These are phyloP conservation scores for Spizella passerina DNA, from an alignment of 2,797 vertebrate species.

Conservation along the genomic window DNA sequence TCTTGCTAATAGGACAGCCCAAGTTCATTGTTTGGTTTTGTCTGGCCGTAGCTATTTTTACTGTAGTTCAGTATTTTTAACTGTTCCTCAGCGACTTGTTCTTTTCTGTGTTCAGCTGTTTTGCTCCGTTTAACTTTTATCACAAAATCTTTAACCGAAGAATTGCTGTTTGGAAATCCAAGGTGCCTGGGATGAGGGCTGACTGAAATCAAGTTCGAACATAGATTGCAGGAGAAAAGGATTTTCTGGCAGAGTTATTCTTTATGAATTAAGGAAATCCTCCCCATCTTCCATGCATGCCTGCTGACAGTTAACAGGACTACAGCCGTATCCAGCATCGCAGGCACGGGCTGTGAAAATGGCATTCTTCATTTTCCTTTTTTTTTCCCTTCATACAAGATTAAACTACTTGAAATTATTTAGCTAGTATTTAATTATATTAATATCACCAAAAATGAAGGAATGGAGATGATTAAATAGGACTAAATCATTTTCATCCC, in stretches of 20 bases:
- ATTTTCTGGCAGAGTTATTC: constrained; percentile 34
- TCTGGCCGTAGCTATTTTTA: background rate
- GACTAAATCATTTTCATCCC: constrained; percentile 54
- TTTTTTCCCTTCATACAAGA: background rate
- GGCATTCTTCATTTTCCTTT: background rate
- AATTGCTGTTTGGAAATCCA: background rate
- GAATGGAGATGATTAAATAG: constrained; percentile 35
- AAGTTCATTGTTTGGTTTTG: background rate
- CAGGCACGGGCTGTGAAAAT: background rate
- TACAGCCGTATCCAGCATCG: background rate
- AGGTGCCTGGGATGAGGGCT: background rate
- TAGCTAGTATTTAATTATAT: constrained; percentile 59
- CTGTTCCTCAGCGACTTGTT: background rate
- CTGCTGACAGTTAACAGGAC: constrained; percentile 26
- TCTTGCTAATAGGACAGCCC: background rate
- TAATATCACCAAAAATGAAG: constrained; percentile 27
- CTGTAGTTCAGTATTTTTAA: background rate
- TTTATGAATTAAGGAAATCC: constrained; percentile 37
- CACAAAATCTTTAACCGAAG: constrained; percentile 11
- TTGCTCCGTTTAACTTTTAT: constrained; percentile 31
- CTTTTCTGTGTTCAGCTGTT: background rate
- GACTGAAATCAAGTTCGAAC: background rate
- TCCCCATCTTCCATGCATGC: background rate
- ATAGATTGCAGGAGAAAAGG: background rate
- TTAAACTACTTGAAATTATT: constrained; percentile 49